A percentile compares a stretch with the other conserved stretches of the same genome.
phyloP scores from a whole-genome alignment of 2,113 vertebrate species.

The Chroicocephalus ridibundus region DNA sequence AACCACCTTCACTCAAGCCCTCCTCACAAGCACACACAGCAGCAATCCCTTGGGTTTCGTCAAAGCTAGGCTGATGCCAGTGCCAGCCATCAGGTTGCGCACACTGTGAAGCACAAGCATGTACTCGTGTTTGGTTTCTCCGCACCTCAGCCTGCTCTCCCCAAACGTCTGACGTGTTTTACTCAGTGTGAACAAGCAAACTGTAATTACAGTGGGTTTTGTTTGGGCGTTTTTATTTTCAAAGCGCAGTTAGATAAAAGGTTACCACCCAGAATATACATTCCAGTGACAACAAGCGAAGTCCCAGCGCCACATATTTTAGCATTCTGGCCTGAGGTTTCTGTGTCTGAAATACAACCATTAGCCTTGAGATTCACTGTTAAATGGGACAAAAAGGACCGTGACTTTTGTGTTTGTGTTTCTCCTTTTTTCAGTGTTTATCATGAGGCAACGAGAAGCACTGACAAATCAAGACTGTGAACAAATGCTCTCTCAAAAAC shows the following conservation, averaged over 20 bases:
- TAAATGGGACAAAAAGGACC: not conserved
- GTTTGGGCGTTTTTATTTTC: not conserved
- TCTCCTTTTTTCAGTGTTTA: not conserved
- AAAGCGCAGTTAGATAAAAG: not conserved
- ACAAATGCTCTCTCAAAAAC: slow-evolving; percentile 53
- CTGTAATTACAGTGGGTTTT: not conserved
- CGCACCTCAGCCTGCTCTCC: not conserved
- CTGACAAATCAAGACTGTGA: slow-evolving; percentile 50
- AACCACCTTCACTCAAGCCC: not conserved
- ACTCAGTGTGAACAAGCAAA: not conserved
- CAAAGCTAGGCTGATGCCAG: not conserved
- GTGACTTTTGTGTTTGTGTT: not conserved
- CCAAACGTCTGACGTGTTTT: not conserved
- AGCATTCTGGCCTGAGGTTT: not conserved
- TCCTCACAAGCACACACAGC: not conserved
- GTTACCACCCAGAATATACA: not conserved
- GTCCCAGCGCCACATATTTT: not conserved
- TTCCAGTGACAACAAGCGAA: not conserved
- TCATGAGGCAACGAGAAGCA: slow-evolving; percentile 6
- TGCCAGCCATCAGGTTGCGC: not conserved
- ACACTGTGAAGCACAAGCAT: accelerated
- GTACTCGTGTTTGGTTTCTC: not conserved
- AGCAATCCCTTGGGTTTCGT: not conserved
- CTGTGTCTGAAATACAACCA: not conserved
- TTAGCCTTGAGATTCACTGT: not conserved